Conservation (phyloP, 92 coral and sea anemone genomes). For the Paragorgia papillata region DNA sequence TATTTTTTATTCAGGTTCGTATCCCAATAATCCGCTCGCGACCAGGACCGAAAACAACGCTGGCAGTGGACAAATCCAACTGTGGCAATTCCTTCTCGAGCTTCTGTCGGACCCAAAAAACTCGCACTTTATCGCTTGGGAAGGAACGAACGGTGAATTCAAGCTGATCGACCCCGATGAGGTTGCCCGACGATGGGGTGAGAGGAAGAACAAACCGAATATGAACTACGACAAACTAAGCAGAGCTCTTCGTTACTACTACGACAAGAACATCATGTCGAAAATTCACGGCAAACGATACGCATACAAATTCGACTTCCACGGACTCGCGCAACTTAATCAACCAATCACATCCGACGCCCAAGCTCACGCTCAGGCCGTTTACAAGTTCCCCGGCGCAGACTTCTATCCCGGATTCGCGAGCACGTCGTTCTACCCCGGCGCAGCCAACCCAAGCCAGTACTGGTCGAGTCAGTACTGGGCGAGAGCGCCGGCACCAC, state of each 20-base stretch:
- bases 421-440: constrained; percentile 85
- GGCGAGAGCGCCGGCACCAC: constrained; percentile 97
- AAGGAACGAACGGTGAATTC: constrained; percentile 98
- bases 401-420: constrained; percentile 98
- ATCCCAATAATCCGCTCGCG: constrained; percentile 52
- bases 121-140: constrained; percentile 97
- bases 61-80: constrained; percentile 98
- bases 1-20: constrained; percentile 43
- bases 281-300: constrained; percentile 98
- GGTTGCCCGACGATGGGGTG: constrained; percentile 99
- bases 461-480: constrained; percentile 80
- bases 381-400: constrained; percentile 97
- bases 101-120: constrained; percentile 94
- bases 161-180: constrained; percentile 97
- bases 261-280: constrained; percentile 99
- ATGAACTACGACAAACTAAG: constrained; percentile 99
- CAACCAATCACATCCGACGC: constrained; percentile 99
- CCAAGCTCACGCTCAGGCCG: constrained; percentile 99
- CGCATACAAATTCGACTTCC: constrained; percentile 99
- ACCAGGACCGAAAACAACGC: constrained; percentile 75
- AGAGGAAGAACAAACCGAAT: constrained; percentile 98
- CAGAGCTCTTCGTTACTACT: constrained; percentile 95
- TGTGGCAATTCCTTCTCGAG: constrained; percentile 91
- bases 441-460: constrained; percentile 86
- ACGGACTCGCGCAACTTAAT: constrained; percentile 96